These are phyloP conservation scores for Argyra leucocephala DNA, from an alignment of 2,888 invertebrate genomes.

Conservation along the genomic window DNA sequence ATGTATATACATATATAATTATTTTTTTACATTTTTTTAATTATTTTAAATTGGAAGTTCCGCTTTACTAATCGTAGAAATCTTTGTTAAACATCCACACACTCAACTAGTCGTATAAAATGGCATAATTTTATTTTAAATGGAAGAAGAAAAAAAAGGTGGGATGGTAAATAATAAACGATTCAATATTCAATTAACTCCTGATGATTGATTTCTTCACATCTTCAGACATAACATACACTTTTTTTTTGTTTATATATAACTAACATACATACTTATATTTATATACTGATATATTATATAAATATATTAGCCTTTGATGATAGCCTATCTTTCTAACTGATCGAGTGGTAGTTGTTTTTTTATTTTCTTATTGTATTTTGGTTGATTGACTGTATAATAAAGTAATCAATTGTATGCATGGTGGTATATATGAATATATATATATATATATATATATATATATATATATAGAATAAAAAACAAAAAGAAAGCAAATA, in stretches of 20 bases:
- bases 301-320: neutral
- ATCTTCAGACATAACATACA: neutral
- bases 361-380: neutral
- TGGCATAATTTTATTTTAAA: too few species aligned
- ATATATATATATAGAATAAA: too few species aligned
- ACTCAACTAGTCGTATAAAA: too few species aligned
- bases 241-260: neutral
- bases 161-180: neutral
- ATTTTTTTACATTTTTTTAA: too few species aligned
- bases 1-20: too few species aligned
- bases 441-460: too few species aligned
- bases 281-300: neutral
- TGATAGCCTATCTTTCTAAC: neutral
- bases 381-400: neutral
- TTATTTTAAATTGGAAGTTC: too few species aligned
- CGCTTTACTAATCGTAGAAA: too few species aligned
- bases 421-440: too few species aligned
- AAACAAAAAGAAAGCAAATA: neutral
- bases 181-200: neutral
- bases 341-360: neutral
- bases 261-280: too few species aligned
- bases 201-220: neutral
- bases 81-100: too few species aligned
- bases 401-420: neutral
- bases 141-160: neutral